Evolutionary conservation across 2,888 invertebrate species (phyloP), one percentile per base, ranked within the genome.

Genomic region (Patella pellucida): DNA sequence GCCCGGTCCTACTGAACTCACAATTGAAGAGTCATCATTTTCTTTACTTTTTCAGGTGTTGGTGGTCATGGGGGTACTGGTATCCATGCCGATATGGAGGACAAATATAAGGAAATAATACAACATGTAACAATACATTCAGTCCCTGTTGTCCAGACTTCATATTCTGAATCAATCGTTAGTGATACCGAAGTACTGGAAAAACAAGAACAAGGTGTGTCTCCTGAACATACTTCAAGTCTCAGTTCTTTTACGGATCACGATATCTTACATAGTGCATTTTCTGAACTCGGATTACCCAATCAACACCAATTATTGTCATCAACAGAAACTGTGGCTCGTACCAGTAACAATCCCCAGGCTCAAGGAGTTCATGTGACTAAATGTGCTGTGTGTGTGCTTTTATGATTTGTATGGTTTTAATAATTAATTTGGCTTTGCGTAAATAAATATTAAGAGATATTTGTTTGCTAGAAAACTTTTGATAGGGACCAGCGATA

Each of bases 11-110:
- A 41, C 41, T 9, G 41, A 7, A 41, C 5, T 41, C 41, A 31
- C 4, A 5, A 31, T 31, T 31, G 4, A 31, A 31, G 5, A 31
- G 31, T 31, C 31, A 31, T 7, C 31, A 41, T 41, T 41, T 41
- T 41, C 9, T 41, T 41, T 41, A 7, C 9, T 31, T 31, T 79
- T 80, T 16, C 78, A 89, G 90, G 90, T 73, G 86, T 90, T 23
- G 91, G 91, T 52, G 91, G 91, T n/a, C 91, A 91, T 79, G 91
- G 91, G 19, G 90, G 91, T 2, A 86, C 87, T 50, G 91, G 91
- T 54, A 85, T 89, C 41, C 88, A 89, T 78, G 89, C 89, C 16
- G 91, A 91, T 80, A 82, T 88, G 23, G 85, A 87, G 73, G 88
- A 89, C 79, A 87, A 88, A 76, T 89, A 89, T 80, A 84, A 83